These are phyloP conservation scores for Tapirus terrestris DNA, from an alignment of 2,113 vertebrate genomes.

Conservation along the genomic window DNA sequence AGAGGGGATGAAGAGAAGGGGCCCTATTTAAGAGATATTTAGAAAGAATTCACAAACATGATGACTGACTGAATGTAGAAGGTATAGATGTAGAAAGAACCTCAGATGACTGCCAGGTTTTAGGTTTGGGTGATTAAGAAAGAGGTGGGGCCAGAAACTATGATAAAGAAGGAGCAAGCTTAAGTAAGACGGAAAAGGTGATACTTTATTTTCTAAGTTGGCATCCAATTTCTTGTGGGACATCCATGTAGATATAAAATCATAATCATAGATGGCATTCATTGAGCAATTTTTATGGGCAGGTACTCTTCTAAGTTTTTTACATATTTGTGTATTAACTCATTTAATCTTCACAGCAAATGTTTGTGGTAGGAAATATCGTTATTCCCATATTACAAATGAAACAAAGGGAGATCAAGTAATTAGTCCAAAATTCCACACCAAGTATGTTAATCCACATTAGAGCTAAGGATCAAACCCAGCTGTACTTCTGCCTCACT, in stretches of 20 bases:
- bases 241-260: not conserved
- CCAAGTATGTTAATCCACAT: not conserved
- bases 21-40: not conserved
- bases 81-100: not conserved
- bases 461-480: not conserved
- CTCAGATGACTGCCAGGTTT: not conserved
- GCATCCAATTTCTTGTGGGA: not conserved
- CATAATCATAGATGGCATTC: not conserved
- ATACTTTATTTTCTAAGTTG: not conserved
- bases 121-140: not conserved
- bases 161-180: not conserved
- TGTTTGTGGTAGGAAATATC: not conserved
- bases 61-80: not conserved
- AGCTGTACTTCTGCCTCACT: not conserved
- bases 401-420: not conserved
- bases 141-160: not conserved
- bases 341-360: slow-evolving; percentile 21
- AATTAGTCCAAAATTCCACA: not conserved
- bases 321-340: not conserved
- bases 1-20: not conserved
- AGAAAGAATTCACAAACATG: not conserved
- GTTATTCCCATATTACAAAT: slow-evolving; percentile 6
- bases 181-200: not conserved
- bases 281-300: not conserved
- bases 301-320: not conserved